Evolutionary conservation across 2,113 vertebrate genomes (phyloP).

Genomic region (Martes martes): DNA sequence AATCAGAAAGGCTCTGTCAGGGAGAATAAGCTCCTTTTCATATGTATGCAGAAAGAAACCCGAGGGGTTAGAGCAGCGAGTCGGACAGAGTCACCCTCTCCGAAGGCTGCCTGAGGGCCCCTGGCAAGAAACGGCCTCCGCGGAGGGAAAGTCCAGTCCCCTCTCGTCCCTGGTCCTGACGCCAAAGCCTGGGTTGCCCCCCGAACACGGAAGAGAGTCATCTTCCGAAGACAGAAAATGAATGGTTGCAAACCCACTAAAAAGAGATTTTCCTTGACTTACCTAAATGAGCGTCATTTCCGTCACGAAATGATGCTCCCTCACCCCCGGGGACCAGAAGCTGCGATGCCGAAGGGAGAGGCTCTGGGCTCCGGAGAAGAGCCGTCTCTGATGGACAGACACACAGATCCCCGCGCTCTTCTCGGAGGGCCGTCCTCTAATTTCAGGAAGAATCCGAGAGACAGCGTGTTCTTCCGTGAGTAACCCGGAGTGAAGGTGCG

Average conservation of each 20-base stretch:
- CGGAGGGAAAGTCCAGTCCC: not conserved
- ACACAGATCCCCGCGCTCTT: not conserved
- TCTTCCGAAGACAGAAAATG: not conserved
- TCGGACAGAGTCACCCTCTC: not conserved
- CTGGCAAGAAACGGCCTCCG: not conserved
- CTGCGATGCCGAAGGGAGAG: not conserved
- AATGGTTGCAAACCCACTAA: constrained; percentile 9
- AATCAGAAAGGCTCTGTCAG: constrained; percentile 46
- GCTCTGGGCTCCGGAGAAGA: not conserved
- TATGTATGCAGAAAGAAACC: constrained; percentile 2
- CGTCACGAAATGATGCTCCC: constrained; percentile 24
- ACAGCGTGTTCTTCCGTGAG: not conserved
- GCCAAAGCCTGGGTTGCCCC: not conserved
- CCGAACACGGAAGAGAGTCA: not conserved
- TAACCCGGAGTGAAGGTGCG: not conserved
- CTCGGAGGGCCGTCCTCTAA: not conserved
- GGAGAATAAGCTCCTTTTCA: constrained; percentile 45
- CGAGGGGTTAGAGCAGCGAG: not conserved
- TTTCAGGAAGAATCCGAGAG: not conserved
- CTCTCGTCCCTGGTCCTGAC: not conserved
- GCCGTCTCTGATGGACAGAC: not conserved
- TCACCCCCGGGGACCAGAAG: not conserved
- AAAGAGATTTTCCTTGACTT: constrained; percentile 46
- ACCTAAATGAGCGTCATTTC: constrained; percentile 54
- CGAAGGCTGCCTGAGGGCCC: not conserved